phyloP scores from a whole-genome alignment of 2,113 vertebrate species.

The Takifugu flavidus region DNA sequence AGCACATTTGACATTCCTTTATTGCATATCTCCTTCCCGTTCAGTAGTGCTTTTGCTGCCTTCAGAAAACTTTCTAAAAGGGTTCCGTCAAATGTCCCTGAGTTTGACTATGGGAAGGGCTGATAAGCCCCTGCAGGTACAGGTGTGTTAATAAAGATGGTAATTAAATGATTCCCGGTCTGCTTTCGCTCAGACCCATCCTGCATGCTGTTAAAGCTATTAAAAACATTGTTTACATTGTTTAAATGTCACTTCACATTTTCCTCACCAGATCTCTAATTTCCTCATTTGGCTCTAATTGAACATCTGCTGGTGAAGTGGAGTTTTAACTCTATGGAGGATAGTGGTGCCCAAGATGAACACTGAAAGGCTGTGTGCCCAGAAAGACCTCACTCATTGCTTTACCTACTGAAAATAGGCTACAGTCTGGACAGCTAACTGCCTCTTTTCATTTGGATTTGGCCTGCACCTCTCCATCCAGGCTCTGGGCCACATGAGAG shows the following conservation, averaged over 20 bases:
- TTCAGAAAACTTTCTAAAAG: conserved; percentile 49
- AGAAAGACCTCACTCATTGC: conserved; percentile 16
- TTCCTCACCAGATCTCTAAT: conserved; percentile 57
- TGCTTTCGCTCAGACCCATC: conserved; percentile 10
- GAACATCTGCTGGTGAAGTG: conserved; percentile 70
- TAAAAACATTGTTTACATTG: conserved; percentile 60
- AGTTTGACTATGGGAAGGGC: conserved; percentile 34
- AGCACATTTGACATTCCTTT: conserved; percentile 1
- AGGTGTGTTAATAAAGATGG: conserved; percentile 63
- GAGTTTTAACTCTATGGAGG: conserved; percentile 49
- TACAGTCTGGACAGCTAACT: conserved; percentile 4
- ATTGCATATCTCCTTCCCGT: conserved; percentile 26
- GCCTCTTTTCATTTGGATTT: conserved; percentile 48
- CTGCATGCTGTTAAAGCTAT: conserved; percentile 45
- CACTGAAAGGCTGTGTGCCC: conserved; percentile 43
- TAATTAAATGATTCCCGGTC: conserved; percentile 48
- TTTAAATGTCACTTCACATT: conserved; percentile 67
- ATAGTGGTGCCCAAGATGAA: conserved; percentile 33
- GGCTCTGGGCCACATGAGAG: conserved; percentile 39
- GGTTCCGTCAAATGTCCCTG: conserved; percentile 37
- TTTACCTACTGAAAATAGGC: background rate
- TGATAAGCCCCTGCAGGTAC: conserved; percentile 45
- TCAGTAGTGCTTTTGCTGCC: conserved; percentile 28
- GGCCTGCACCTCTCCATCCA: conserved; percentile 37
- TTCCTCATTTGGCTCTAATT: conserved; percentile 65